A percentile compares a stretch with the other conserved stretches of the same genome.
Evolutionary conservation across 1,140 invertebrate species (phyloP).

Genomic region (Penaeus japonicus): DNA sequence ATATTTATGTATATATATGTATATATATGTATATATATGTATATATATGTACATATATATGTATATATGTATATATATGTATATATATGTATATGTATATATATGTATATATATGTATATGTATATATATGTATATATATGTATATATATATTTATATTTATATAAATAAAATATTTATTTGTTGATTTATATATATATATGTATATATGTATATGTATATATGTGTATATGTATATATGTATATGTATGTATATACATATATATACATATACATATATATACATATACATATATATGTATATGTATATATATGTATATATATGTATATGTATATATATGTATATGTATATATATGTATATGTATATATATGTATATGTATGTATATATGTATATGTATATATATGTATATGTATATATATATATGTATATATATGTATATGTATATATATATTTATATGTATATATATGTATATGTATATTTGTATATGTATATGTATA

Average conservation of each 20-base stretch:
- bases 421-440: no score
- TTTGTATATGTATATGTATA: no score
- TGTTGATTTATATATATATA: neutral
- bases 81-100: neutral
- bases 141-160: neutral
- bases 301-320: no score
- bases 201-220: neutral
- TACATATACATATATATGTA: neutral
- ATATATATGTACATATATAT: neutral
- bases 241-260: neutral
- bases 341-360: no score
- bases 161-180: no score
- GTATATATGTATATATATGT: neutral
- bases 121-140: neutral
- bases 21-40: neutral
- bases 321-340: no score
- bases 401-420: no score
- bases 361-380: no score
- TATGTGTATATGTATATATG: neutral
- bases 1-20: neutral
- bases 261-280: neutral
- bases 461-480: no score
- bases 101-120: neutral
- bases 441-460: no score
- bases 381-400: no score